A percentile compares a stretch with the other conserved stretches of the same genome.
Evolutionary conservation across 2,888 invertebrate genomes (phyloP).

Genomic region (Micoletzkya japonica): DNA sequence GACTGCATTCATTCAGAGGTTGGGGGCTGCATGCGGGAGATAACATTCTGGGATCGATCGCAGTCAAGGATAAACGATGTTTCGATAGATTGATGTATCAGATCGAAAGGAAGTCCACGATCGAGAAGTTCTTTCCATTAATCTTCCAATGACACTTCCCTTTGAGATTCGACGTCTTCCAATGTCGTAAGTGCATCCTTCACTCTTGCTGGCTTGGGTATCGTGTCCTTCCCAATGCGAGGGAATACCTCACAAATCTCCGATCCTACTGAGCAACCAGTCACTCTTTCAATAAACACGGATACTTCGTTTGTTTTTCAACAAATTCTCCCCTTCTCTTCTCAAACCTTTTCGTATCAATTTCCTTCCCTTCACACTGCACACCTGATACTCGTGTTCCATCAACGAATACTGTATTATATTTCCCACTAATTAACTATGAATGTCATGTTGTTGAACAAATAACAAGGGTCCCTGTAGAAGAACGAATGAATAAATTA

Average conservation of each 20-base stretch:
- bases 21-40: slow-evolving; percentile 62
- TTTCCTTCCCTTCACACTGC: too few relatives aligned
- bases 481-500: too few relatives aligned
- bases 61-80: slow-evolving; percentile 61
- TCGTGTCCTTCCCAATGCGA: slow-evolving; percentile 50
- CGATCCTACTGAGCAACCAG: slow-evolving; percentile 37
- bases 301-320: too few relatives aligned
- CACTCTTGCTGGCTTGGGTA: slow-evolving; percentile 62
- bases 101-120: slow-evolving; percentile 55
- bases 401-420: too few relatives aligned
- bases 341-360: too few relatives aligned
- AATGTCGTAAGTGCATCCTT: slow-evolving; percentile 62
- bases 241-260: slow-evolving; percentile 61
- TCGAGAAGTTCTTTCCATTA: slow-evolving; percentile 49
- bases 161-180: slow-evolving; percentile 52
- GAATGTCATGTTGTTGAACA: too few relatives aligned
- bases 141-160: neutral
- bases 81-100: slow-evolving; percentile 61
- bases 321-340: too few relatives aligned
- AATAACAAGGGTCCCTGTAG: too few relatives aligned
- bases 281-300: too few relatives aligned
- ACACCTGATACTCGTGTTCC: too few relatives aligned
- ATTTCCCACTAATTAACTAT: too few relatives aligned
- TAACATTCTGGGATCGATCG: slow-evolving; percentile 55
- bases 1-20: slow-evolving; percentile 51